Conservation (phyloP, 2,113 vertebrate genomes). For the Hepsetus odoe region DNA sequence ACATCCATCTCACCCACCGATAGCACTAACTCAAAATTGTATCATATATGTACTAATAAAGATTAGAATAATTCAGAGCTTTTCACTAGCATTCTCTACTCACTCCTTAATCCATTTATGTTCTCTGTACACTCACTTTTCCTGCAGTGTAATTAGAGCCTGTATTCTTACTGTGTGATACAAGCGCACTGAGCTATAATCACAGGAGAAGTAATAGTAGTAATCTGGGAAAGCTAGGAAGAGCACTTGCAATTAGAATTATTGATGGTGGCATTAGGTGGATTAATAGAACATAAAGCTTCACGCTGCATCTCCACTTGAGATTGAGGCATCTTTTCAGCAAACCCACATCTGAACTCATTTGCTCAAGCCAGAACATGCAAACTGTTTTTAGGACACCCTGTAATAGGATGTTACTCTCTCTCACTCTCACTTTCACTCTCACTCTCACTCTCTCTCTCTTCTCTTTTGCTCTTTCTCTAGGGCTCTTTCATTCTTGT, state of each 20-base stretch:
- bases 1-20: no score
- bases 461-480: neutral
- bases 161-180: neutral
- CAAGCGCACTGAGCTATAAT: neutral
- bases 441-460: slow-evolving; percentile 1
- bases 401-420: slow-evolving; percentile 7
- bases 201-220: neutral
- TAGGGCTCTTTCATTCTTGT: slow-evolving; percentile 29
- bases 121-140: neutral
- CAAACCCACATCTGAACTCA: neutral
- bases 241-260: neutral
- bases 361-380: slow-evolving; percentile 43
- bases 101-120: neutral
- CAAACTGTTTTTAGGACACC: neutral
- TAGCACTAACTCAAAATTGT: neutral
- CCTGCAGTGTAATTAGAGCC: neutral
- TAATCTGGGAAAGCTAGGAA: neutral
- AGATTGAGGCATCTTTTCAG: neutral
- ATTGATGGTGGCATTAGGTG: neutral
- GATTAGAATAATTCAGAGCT: neutral
- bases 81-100: neutral
- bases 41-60: neutral
- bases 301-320: neutral
- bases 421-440: neutral
- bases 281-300: neutral